Conservation (phyloP, 2,888 invertebrate genomes). For the Cosmorhoe ocellata region DNA sequence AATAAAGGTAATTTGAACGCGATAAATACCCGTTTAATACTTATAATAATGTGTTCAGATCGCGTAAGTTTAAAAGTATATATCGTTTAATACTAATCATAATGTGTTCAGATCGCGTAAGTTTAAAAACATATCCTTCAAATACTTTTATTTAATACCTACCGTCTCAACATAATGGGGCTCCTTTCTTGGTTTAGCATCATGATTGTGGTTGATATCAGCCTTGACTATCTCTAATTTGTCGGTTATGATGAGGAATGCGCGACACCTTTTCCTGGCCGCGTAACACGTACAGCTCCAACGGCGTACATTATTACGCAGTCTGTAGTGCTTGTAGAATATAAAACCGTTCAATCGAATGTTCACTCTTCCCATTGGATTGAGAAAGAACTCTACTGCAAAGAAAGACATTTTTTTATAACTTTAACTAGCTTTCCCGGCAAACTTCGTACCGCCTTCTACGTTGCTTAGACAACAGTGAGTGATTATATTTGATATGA, state of each 20-base stretch:
- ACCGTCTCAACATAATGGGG: slow-evolving; percentile 10
- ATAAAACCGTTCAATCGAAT: slow-evolving; percentile 70
- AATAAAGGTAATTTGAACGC: no score
- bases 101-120: no score
- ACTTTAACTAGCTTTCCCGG: no score
- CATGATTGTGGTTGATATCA: slow-evolving; percentile 62
- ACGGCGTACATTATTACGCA: slow-evolving; percentile 63
- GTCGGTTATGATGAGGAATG: slow-evolving; percentile 69
- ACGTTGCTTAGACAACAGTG: no score
- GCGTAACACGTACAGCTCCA: slow-evolving; percentile 75
- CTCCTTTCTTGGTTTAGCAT: slow-evolving; percentile 49
- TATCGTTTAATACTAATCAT: no score
- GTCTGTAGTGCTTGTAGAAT: slow-evolving; percentile 71
- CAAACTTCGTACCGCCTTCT: no score
- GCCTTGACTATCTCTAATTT: slow-evolving; percentile 67
- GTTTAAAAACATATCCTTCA: slow-evolving; percentile 18
- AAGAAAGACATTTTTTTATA: slow-evolving; percentile 5
- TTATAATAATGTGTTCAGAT: no score
- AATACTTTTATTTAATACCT: slow-evolving; percentile 12
- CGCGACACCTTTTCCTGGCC: slow-evolving; percentile 69
- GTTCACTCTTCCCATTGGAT: slow-evolving; percentile 66
- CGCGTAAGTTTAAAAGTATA: no score
- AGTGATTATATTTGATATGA: no score
- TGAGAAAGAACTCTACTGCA: slow-evolving; percentile 66
- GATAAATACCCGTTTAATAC: no score